phyloP scores from a whole-genome alignment of 2,888 invertebrate genomes.

The Drosophila planitibia region DNA sequence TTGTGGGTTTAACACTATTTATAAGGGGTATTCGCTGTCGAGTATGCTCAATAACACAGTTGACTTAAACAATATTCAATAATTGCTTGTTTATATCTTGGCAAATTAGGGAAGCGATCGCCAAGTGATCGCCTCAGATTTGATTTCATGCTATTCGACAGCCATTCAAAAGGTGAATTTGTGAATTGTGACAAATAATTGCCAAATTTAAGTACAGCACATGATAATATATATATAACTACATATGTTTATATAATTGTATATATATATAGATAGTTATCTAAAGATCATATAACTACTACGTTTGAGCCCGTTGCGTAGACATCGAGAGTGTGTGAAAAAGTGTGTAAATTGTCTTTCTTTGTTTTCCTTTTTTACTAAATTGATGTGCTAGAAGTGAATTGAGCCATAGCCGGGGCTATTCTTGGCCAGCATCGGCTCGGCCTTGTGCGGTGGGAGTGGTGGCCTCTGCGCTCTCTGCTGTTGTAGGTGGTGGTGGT shows the following conservation, averaged over 20 bases:
- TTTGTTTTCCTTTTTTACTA: constrained; percentile 29
- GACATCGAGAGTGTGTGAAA: constrained; percentile 63
- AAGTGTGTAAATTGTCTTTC: constrained; percentile 17
- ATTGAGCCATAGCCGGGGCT: constrained; percentile 49
- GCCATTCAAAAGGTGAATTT: constrained; percentile 46
- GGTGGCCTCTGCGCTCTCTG: constrained; percentile 5
- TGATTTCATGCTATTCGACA: constrained; percentile 61
- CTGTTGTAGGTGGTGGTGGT: constrained; percentile 26
- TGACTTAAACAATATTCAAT: constrained; percentile 48
- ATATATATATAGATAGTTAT: constrained; percentile 38
- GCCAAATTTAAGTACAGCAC: constrained; percentile 70
- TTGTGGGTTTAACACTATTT: constrained; percentile 24
- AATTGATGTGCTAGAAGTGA: constrained; percentile 26
- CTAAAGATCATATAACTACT: constrained; percentile 53
- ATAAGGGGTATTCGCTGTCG: constrained; percentile 25
- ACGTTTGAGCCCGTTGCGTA: constrained; percentile 67
- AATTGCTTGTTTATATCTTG: constrained; percentile 44
- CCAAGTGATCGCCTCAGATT: constrained; percentile 69
- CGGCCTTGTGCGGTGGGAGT: constrained; percentile 58
- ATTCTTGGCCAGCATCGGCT: constrained; percentile 49
- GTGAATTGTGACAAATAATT: constrained; percentile 56
- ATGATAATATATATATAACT: constrained; percentile 36
- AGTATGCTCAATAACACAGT: constrained; percentile 37
- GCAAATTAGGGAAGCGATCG: constrained; percentile 54
- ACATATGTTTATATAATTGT: constrained; percentile 46